Evolutionary conservation across 2,113 vertebrate genomes (phyloP).

Genomic region (Rynchops niger): DNA sequence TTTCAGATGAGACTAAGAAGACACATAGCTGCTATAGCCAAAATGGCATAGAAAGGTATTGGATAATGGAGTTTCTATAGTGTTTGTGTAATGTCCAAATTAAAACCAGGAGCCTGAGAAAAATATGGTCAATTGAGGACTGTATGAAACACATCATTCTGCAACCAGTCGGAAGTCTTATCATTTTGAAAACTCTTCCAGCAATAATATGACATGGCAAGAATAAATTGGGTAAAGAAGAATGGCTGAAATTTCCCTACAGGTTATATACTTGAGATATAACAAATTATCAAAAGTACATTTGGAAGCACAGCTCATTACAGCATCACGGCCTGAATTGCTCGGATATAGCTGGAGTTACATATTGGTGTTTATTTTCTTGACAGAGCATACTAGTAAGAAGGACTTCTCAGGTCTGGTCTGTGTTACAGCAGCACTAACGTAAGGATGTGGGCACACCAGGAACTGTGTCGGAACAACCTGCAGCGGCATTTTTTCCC

Average conservation of each 20-base stretch:
- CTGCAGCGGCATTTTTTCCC: background rate
- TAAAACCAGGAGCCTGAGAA: conserved; percentile 50
- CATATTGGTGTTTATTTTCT: background rate
- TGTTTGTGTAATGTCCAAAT: conserved; percentile 37
- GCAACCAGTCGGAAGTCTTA: conserved; percentile 9
- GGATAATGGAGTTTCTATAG: conserved; percentile 33
- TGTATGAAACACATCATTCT: conserved; percentile 1
- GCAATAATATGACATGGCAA: conserved; percentile 41
- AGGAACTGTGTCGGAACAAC: background rate
- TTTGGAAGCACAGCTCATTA: conserved; percentile 43
- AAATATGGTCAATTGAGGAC: conserved; percentile 30
- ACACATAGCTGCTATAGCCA: background rate
- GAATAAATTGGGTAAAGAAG: conserved; percentile 47
- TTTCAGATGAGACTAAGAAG: background rate
- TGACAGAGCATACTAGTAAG: background rate
- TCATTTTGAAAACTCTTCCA: conserved; percentile 24
- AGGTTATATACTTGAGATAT: background rate
- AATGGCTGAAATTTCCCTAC: conserved; percentile 36
- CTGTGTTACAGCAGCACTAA: background rate
- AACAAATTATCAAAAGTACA: conserved; percentile 43
- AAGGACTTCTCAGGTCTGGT: background rate
- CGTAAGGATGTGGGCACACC: rapidly evolving
- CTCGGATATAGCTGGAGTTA: background rate
- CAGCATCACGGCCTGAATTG: conserved; percentile 2
- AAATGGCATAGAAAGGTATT: background rate